Evolutionary conservation across 1,140 invertebrate genomes (phyloP).

Genomic region (Drosophila leontia): DNA sequence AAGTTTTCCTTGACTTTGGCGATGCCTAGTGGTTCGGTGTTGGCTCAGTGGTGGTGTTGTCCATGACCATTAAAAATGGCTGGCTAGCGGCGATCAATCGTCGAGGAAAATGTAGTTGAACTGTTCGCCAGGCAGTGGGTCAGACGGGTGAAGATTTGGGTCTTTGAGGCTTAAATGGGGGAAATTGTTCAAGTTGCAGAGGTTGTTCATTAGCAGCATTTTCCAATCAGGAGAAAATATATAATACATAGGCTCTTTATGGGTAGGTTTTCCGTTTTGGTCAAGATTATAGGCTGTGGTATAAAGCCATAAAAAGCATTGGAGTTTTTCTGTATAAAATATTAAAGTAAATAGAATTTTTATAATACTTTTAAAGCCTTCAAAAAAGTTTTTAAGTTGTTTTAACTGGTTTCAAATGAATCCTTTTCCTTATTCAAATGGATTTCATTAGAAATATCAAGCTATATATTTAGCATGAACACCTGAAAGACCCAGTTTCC

Average conservation of each 20-base stretch:
- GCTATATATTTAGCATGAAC: background rate
- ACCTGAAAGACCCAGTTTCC: background rate
- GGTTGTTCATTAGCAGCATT: background rate
- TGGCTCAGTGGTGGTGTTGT: conserved; percentile 1
- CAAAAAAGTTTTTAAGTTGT: no score
- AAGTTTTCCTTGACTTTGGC: conserved; percentile 64
- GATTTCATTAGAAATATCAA: no score
- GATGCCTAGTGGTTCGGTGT: conserved; percentile 12
- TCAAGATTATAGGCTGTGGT: background rate
- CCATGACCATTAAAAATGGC: conserved; percentile 41
- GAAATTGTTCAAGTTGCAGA: conserved; percentile 3
- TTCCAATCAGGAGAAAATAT: background rate
- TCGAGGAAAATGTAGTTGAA: conserved; percentile 42
- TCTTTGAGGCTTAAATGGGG: conserved; percentile 18
- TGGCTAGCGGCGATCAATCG: conserved; percentile 14
- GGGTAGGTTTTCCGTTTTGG: background rate
- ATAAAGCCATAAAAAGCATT: background rate
- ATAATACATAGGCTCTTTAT: background rate
- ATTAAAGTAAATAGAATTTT: background rate
- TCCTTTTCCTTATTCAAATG: no score
- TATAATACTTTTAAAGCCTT: no score
- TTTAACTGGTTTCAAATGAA: no score
- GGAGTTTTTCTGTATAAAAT: no score
- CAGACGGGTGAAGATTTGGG: conserved; percentile 55
- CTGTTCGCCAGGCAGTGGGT: conserved; percentile 64